These are phyloP conservation scores for Gambusia yucatana DNA, from an alignment of 2,797 vertebrate species.

Conservation along the genomic window DNA sequence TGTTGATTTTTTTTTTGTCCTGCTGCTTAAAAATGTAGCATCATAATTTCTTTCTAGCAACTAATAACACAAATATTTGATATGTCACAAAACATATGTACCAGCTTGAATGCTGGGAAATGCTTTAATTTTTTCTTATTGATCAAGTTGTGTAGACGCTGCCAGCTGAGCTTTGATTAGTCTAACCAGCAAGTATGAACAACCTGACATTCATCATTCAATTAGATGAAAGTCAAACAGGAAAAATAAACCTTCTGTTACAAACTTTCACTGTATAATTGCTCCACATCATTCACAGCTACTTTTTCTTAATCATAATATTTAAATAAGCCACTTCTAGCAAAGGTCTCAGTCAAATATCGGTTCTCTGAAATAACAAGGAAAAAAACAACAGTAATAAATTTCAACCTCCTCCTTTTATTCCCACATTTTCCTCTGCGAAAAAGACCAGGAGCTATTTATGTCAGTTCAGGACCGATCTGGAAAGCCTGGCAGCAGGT, in stretches of 20 bases:
- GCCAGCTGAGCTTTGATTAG: not conserved
- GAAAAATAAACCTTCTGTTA: not conserved
- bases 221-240: not conserved
- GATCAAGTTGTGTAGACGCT: not conserved
- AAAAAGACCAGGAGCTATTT: conserved; percentile 20
- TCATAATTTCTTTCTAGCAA: not conserved
- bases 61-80: not conserved
- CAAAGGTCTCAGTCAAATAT: not conserved
- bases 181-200: not conserved
- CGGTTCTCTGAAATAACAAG: not conserved
- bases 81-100: not conserved
- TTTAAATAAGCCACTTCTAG: not conserved
- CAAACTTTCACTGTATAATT: not conserved
- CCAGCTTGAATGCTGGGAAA: not conserved
- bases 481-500: conserved; percentile 22
- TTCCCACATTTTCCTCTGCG: conserved; percentile 6
- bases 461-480: not conserved
- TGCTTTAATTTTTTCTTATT: not conserved
- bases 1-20: not conserved
- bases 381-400: conserved; percentile 3
- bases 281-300: not conserved
- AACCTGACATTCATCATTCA: not conserved
- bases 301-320: not conserved
- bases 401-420: conserved; percentile 5
- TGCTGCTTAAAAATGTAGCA: not conserved